Base-by-base conservation (phyloP, 2,797 vertebrate genomes). In the Acanthornis magna region DNA sequence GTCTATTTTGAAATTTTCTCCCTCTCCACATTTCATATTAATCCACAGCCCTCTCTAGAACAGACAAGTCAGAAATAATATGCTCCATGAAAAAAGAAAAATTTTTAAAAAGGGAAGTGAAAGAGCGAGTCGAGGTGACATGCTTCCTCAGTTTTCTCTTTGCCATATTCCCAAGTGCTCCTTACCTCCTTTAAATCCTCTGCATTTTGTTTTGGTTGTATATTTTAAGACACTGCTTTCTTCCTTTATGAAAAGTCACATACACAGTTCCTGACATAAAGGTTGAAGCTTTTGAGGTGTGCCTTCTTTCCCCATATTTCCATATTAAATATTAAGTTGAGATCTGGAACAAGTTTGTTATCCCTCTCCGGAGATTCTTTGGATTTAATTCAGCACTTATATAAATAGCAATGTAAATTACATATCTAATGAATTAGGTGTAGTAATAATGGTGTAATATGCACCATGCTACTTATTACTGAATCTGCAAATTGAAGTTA, bases 371-470 rank as follows among this genome's bases (percentile, higher is more conserved):
- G 65, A 72, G 66, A 75, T 92, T 62, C 65, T 74, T 67, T 66
- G 48, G 50, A 83, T 95, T 88, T 93, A 95, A 89, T 92, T 95
- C 71, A 88, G 21, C 29, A 42, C 61, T 87, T 84, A 78, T 5
- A 91, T 85, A 93, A 91, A 88, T 62, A 89, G 43, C 47, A 91
- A 89, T 75, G 58, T 75, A 94, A 97, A 93, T 95, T 93, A 88
- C 10, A 16, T 79, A 65, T 80, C 62, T 93, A 80, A 62, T 65
- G 72, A 93, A 89, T 89, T 94, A 91, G 30, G 16, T 78, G 22
- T 53, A 85, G 76, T 92, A 95, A 92, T 91, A 95, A 74, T 75
- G 32, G 58, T 83, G 55, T 85, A 92, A 94, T 94, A 77, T 62
- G 62, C 51, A 62, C n/a, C 0, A 1, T 83, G 54, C 65, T 85